Base-by-base conservation (phyloP, 1,140 invertebrate species). In the Oscheius sp. region DNA sequence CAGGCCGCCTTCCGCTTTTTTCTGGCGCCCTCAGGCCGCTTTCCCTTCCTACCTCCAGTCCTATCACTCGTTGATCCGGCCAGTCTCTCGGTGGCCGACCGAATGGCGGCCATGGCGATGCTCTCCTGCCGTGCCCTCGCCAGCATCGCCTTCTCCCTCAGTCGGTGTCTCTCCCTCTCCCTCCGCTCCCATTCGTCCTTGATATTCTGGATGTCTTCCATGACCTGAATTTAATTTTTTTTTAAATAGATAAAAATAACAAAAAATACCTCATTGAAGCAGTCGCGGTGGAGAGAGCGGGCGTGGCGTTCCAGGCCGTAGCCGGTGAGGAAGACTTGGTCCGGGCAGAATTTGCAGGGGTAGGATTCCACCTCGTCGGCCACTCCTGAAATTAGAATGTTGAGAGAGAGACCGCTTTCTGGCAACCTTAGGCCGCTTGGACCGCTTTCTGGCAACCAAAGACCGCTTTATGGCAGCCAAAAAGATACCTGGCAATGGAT, bases 291-390 rank as follows among this genome's bases (percentile, higher is more conserved):
- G 20, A 10, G n/a, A 28, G 42, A 34, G 42, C 26, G 28, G 20
- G 62, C 69, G 62, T 76, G 75, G 20, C 55, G 49, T 59, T 76
- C 65, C 20, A 76, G 65, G 4, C 75, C 71, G 31, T 23, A 61
- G 26, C 31, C n/a, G 23, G 75, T 76, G n/a, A 76, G 49, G 58
- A 75, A 76, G 3, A 76, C 35, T 46, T 55, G 61, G 26, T 76
- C 75, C 1, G 32, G 45, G 52, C 75, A 76, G 32, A 64, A 68
- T 29, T 31, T 15, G 29, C 75, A 76, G 1, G 75, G 75, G 38
- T 76, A 76, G 1, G 64, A 61, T 45, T 76, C 75, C 1, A 76
- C 38, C 26, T 76, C 73, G 32, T 76, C 73, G 4, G 75, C 75
- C 0, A 74, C 23, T 18, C 75, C 75, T 38, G 68, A 63, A 63